Evolutionary conservation across 2,797 vertebrate species (phyloP), one percentile per base, ranked within the genome.

Genomic region (Mustela erminea): DNA sequence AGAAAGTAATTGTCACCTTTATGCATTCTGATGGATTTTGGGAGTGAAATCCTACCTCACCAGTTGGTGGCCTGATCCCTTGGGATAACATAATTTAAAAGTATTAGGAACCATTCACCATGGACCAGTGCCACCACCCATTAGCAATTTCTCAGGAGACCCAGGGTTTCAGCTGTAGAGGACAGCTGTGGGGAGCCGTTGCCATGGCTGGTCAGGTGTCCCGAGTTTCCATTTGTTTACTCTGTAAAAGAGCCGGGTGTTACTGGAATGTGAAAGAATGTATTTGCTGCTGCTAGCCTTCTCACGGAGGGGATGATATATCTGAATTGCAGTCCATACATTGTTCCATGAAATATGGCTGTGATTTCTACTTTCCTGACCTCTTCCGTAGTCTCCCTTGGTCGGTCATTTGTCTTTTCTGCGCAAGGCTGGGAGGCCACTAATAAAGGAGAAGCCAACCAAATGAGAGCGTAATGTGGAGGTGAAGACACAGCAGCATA

Each of bases 391-490:
- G 74, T 91, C 66, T 92, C 29, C 75, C 93, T 87, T 64, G 62
- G 18, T 90, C 56, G 35, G n/a, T 80, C 54, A 93, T 95, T 87
- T 87, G 46, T 94, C 66, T 95, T 96, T 95, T n/a, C 38, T 85
- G 54, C 20, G 64, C 18, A 85, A 96, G 82, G 43, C 32, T 87
- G 29, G 49, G 20, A 75, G 62, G 64, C 52, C 58, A 17, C 75
- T 87, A 95, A 90, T 38, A 87, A 75, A 75, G 20, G 49, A 75
- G 52, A 64, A 95, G 21, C 17, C 88, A 97, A 88, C 84, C 85
- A 94, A 91, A 49, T 84, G 58, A 90, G 41, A 95, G 64, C 15
- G 38, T 49, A 49, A 58, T 77, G 20, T n/a, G n/a, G 49, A 78
- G 89, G 72, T 82, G 20, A 68, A 49, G 43, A 18, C 21, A 58